phyloP scores from a whole-genome alignment of 64 coral and sea anemone genomes.

The Cladopsammia gracilis region DNA sequence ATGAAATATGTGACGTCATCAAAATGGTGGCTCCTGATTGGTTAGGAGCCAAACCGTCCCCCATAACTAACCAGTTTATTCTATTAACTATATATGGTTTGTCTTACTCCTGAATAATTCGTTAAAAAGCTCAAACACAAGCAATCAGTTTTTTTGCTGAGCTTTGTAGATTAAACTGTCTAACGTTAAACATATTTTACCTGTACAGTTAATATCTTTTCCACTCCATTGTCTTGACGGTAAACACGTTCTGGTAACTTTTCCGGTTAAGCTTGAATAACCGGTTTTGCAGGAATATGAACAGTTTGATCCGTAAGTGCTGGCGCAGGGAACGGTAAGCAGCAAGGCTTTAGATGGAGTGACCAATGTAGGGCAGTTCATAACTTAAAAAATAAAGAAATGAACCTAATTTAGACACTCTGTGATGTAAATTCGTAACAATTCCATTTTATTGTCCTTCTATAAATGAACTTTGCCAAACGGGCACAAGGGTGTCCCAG shows the following conservation, averaged over 20 bases:
- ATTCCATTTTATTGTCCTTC: too few relatives aligned
- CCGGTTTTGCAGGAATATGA: not conserved
- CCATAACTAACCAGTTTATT: too few relatives aligned
- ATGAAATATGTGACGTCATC: too few relatives aligned
- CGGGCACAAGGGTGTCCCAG: constrained; percentile 6
- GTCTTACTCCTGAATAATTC: too few relatives aligned
- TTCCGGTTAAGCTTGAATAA: not conserved
- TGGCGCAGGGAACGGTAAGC: not conserved
- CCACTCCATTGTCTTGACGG: not conserved
- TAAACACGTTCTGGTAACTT: not conserved
- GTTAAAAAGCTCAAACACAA: too few relatives aligned
- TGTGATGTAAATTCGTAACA: too few relatives aligned
- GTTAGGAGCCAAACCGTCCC: too few relatives aligned
- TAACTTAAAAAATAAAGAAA: not conserved
- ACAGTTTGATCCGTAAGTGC: not conserved
- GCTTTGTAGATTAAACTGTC: too few relatives aligned
- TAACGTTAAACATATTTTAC: not conserved
- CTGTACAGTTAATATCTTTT: not conserved
- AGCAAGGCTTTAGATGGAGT: not conserved
- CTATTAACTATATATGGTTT: too few relatives aligned
- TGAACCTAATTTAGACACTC: too few relatives aligned
- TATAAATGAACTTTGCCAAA: not conserved
- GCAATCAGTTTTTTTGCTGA: too few relatives aligned
- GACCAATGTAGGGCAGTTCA: constrained; percentile 7
- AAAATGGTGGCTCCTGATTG: too few relatives aligned